Base-by-base conservation (phyloP, 2,113 vertebrate genomes). In the Ariopsis seemanni region DNA sequence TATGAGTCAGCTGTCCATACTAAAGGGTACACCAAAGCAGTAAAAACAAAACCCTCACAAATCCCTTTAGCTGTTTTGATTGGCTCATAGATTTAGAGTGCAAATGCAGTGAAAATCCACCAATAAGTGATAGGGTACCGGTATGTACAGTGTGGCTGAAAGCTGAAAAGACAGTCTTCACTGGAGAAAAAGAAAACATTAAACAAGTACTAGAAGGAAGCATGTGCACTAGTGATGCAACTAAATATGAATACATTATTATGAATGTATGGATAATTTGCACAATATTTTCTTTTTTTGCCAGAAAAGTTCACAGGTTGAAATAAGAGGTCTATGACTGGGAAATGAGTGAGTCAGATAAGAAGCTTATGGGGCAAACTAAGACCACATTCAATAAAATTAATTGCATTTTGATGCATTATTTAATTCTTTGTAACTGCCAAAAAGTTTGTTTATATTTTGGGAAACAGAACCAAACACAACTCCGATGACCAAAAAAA, bases 31-130 rank as follows among this genome's bases (percentile, higher is more conserved):
- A 65, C 58, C 2, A 22, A 60, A 8, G 57, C 57, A 78, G 72
- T 53, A 42, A 62, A 22, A 77, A 6, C 57, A 75, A 48, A 85
- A 85, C 85, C 27, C 34, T 53, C 48, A 67, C 15, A 69, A 79
- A 65, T 53, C 58, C 72, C 48, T 86, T 58, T 34, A 86, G n/a
- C 72, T 62, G 74, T 67, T 86, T 67, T 30, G 75, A 52, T 20
- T 53, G 75, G 85, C 34, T 79, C n/a, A 79, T 17, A 62, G 42
- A 62, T 34, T 75, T 42, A 62, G 22, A 5, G 55, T 48, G 12
- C 25, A 10, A 5, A 50, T 60, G 22, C 34, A 48, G 27, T n/a
- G 7, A 58, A 60, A 77, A 42, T 14, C 69, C 6, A 25, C 34
- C 0, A 30, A 14, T 65, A 10, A 30, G 10, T 22, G 10, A 20